A percentile compares a stretch with the other conserved stretches of the same genome.
These are phyloP conservation scores for Proterorhinus semilunaris DNA, from an alignment of 2,113 vertebrate genomes.

Conservation along the genomic window DNA sequence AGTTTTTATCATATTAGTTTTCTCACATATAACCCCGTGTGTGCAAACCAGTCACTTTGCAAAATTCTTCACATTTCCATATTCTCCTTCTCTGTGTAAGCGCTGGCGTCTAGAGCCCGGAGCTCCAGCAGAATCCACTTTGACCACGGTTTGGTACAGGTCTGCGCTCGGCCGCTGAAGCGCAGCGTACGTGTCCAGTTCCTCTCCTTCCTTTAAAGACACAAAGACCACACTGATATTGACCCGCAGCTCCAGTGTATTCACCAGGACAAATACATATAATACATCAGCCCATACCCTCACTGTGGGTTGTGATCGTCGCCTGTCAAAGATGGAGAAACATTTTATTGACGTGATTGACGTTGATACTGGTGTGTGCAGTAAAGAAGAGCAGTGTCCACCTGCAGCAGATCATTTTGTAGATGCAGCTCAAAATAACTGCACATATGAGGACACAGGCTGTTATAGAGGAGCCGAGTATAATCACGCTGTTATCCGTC, in stretches of 20 bases:
- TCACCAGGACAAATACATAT: too few species aligned
- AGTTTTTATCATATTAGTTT: too few species aligned
- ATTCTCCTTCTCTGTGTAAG: too few species aligned
- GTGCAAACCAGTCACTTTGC: too few species aligned
- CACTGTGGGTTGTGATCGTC: neutral
- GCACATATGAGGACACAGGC: neutral
- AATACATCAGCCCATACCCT: neutral
- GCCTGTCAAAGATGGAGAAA: neutral
- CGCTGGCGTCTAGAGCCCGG: too few species aligned
- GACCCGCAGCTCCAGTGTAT: too few species aligned
- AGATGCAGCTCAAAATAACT: neutral
- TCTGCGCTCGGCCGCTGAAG: constrained; percentile 8
- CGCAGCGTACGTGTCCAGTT: neutral
- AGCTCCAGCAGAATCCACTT: neutral
- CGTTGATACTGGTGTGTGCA: neutral
- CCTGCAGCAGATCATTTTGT: neutral
- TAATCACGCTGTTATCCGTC: neutral
- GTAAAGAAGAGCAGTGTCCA: neutral
- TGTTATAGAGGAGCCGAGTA: neutral
- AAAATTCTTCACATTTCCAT: too few species aligned
- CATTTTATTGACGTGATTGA: neutral
- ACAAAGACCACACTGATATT: too few species aligned
- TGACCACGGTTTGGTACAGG: constrained; percentile 13
- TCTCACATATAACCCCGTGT: too few species aligned
- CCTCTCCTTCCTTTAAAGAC: neutral